A percentile compares a stretch with the other conserved stretches of the same genome.
phyloP scores from a whole-genome alignment of 2,888 invertebrate species.

The Thyatira batis region DNA sequence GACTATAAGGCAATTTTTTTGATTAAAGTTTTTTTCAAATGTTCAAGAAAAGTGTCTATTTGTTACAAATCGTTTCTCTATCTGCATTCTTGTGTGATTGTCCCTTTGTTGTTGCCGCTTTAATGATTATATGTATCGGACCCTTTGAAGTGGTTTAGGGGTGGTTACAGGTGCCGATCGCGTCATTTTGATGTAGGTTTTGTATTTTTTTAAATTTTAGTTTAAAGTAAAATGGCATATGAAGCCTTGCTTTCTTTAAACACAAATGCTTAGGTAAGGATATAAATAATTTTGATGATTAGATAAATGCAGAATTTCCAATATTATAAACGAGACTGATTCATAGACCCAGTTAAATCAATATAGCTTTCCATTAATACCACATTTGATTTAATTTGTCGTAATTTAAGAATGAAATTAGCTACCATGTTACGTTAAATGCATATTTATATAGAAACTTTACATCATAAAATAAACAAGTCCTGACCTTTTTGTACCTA shows the following conservation, averaged over 20 bases:
- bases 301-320: too few species aligned
- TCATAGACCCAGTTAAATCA: too few species aligned
- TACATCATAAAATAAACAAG: too few species aligned
- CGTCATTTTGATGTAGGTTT: neutral
- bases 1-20: neutral
- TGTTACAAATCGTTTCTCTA: slow-evolving; percentile 19
- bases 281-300: too few species aligned
- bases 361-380: too few species aligned
- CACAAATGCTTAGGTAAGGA: too few species aligned
- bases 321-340: too few species aligned
- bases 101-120: slow-evolving; percentile 34
- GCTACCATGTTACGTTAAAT: neutral
- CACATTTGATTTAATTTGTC: too few species aligned
- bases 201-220: neutral
- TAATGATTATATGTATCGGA: slow-evolving; percentile 34
- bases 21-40: neutral
- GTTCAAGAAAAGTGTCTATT: slow-evolving; percentile 5
- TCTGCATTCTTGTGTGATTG: slow-evolving; percentile 27
- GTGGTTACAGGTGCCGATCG: slow-evolving; percentile 11
- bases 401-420: neutral
- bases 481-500: too few species aligned
- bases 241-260: too few species aligned
- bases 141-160: slow-evolving; percentile 22
- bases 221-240: neutral
- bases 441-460: too few species aligned